Conservation (phyloP, 2,113 vertebrate species). For the Balaeniceps rex region DNA sequence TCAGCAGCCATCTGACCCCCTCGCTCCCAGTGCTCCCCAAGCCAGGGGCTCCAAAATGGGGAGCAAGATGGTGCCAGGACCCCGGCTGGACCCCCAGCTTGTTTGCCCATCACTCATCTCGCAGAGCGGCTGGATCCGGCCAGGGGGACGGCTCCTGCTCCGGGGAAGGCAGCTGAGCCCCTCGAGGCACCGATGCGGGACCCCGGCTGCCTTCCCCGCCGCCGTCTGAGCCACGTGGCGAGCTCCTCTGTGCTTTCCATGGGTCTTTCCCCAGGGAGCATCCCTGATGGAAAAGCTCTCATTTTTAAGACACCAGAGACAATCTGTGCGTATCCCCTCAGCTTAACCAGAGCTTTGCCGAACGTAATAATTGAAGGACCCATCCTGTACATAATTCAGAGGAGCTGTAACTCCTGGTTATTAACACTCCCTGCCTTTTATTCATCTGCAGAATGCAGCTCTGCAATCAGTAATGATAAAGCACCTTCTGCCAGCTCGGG, state of each 20-base stretch:
- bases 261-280: background rate
- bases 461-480: slow-evolving; percentile 33
- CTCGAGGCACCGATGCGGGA: accelerated
- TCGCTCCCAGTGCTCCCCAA: background rate
- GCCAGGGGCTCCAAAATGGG: background rate
- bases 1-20: background rate
- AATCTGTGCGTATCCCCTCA: background rate
- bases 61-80: background rate
- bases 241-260: background rate
- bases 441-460: background rate
- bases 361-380: background rate
- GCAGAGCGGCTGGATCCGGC: accelerated
- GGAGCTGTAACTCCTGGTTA: slow-evolving; percentile 22
- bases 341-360: background rate
- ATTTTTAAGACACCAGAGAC: background rate
- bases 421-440: slow-evolving; percentile 35
- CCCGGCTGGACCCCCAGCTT: background rate
- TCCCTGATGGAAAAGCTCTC: background rate
- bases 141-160: background rate
- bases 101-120: background rate
- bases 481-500: slow-evolving; percentile 72
- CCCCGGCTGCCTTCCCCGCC: accelerated
- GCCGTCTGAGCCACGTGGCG: accelerated
- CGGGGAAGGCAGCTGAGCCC: background rate
- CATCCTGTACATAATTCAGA: background rate